Evolutionary conservation across 1,140 invertebrate genomes (phyloP), one percentile per base, ranked within the genome.

Genomic region (Antheraea pernyi): DNA sequence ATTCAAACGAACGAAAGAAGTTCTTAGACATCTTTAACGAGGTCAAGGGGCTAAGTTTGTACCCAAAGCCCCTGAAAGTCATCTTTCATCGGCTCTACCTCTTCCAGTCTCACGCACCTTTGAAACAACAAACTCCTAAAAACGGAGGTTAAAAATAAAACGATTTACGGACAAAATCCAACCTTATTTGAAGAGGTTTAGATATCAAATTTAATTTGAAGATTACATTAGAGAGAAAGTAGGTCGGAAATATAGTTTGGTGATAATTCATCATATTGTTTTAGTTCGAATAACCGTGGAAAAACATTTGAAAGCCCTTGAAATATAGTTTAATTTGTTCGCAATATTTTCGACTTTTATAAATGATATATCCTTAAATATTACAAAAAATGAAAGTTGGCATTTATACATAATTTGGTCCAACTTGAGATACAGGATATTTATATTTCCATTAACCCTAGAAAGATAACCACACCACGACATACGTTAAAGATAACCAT

Each of bases 201-300:
- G 13, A 53, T 13, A 16, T 8, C 0, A 53, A 16, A 16, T 11
- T 53, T 0, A 53, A 0, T 11, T 53, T 16, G 16, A 16, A 53
- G 13, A n/a, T 13, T 53, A 16, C 7, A 53, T 53, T 53, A 53
- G 6, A 16, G 46, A 53, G 46, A 53, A 53, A 53, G 46, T 53
- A 53, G 11, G 46, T n/a, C 46, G 46, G 46, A 53, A 53, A 53
- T 13, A 53, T 53, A 53, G 46, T 53, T 53, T 16, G 46, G 46
- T 53, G 46, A 53, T 53, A 53, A 53, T 53, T 53, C 46, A 53
- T 53, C 11, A 53, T 53, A 53, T 53, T 53, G 46, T 53, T 53
- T 53, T 13, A 53, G 11, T 53, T 53, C 13, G 5, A 13, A 53
- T 16, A 13, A 13, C 46, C 10, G 16, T n/a, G 46, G 46, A 53